Conservation (phyloP, 64 coral and sea anemone genomes). For the Platygyra sinensis region DNA sequence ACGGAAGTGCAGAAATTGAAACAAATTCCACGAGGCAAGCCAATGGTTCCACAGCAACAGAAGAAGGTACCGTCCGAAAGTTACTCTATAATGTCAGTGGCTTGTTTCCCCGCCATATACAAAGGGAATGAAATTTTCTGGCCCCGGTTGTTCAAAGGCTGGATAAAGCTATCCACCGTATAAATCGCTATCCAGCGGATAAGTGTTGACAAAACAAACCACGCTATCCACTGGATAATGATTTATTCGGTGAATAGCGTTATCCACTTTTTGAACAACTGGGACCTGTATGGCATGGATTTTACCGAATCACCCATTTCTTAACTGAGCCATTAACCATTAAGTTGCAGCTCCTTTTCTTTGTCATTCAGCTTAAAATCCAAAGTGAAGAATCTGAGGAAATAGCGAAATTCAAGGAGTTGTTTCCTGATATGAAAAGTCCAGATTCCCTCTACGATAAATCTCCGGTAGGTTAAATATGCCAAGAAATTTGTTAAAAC, state of each 20-base stretch:
- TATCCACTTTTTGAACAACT: too few species aligned
- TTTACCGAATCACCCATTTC: too few species aligned
- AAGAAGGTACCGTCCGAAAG: slow-evolving; percentile 73
- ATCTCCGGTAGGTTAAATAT: slow-evolving; percentile 41
- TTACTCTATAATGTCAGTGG: background rate
- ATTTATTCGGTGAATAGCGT: too few species aligned
- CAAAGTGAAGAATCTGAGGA: slow-evolving; percentile 55
- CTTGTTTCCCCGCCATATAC: too few species aligned
- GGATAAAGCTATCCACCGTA: too few species aligned
- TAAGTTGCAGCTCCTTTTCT: background rate
- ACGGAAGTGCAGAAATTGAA: slow-evolving; percentile 51
- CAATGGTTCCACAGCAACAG: slow-evolving; percentile 63
- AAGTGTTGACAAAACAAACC: too few species aligned
- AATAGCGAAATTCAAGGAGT: slow-evolving; percentile 64
- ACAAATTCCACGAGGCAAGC: slow-evolving; percentile 73
- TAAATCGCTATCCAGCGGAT: too few species aligned
- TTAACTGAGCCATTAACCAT: too few species aligned
- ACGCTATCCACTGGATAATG: too few species aligned
- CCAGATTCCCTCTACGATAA: slow-evolving; percentile 31
- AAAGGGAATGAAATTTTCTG: background rate
- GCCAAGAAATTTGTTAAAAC: too few species aligned
- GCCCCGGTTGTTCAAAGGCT: too few species aligned
- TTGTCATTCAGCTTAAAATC: slow-evolving; percentile 50
- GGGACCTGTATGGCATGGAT: background rate
- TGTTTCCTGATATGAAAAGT: slow-evolving; percentile 67